Percentiles rank a stretch among this genome's conserved stretches.
These are phyloP conservation scores for Campoletis sonorensis DNA, from an alignment of 1,140 invertebrate species.

Conservation along the genomic window DNA sequence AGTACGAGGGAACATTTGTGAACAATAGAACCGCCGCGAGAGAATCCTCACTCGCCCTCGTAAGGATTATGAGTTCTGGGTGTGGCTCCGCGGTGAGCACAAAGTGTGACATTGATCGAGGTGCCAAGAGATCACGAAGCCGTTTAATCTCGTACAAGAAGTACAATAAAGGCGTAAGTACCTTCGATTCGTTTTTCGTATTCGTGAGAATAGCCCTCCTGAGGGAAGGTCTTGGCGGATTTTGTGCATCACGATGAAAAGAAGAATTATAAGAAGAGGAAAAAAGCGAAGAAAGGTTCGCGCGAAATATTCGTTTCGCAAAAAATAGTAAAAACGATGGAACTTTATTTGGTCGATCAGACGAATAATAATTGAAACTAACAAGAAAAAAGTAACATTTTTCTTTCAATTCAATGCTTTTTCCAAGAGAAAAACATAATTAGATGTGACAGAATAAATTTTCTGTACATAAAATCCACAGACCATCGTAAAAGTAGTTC, in stretches of 20 bases:
- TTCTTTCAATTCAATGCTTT: neutral
- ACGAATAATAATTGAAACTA: no score
- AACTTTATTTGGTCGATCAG: no score
- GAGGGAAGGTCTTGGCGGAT: neutral
- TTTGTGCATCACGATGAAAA: no score
- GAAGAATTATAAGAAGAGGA: no score
- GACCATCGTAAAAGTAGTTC: no score
- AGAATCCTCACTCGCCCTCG: slow-evolving; percentile 3
- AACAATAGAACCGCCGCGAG: neutral
- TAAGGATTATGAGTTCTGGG: slow-evolving; percentile 25
- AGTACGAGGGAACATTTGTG: neutral
- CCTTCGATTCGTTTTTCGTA: neutral
- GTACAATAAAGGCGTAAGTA: neutral
- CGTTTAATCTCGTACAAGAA: slow-evolving; percentile 5
- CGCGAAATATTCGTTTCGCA: no score
- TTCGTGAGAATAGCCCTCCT: neutral
- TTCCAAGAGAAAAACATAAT: slow-evolving; percentile 6
- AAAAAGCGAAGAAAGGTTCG: no score
- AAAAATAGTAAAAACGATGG: no score
- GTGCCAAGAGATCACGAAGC: slow-evolving; percentile 45
- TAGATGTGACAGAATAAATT: neutral
- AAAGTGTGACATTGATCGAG: slow-evolving; percentile 60
- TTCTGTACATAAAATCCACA: neutral
- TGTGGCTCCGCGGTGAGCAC: slow-evolving; percentile 54
- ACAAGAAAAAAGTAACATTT: no score